Base-by-base conservation (phyloP, 2,888 invertebrate genomes). In the Lysandra bellargus region DNA sequence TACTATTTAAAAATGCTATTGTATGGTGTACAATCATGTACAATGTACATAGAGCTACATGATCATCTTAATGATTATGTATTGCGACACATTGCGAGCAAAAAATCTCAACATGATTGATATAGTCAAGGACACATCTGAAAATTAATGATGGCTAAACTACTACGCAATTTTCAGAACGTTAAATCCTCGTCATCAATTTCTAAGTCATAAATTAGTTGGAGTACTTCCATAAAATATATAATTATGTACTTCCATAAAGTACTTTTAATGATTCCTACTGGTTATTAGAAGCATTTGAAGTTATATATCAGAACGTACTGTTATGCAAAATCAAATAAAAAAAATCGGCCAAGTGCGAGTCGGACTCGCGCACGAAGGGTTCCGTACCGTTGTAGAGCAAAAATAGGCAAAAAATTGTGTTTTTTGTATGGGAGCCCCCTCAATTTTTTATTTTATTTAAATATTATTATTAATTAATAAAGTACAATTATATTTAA, bases 111-210 rank as follows among this genome's bases (percentile, higher is more conserved):
- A 33, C 17, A 69, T 37, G 69, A 69, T 69, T 69, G 33, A 69
- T 33, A 69, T 33, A 69, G 69, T 69, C 33, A 69, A 69, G 69
- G 69, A 33, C 69, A 37, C 33, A 30, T 14, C 69, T 69, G 69
- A 69, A 69, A 69, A 37, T 69, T 69, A 69, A 69, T 37, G 33
- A 69, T 33, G 12, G 69, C 17, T 14, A 30, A 14, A 7, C 33
- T 69, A 69, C 37, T 69, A 37, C 69, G 69, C 69, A 33, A 69
- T 69, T 69, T 69, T 69, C 69, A 69, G 69, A 33, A 69, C 69
- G 14, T 69, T 33, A 69, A 69, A 14, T 14, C 30, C 33, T 4
- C 64, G 17, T 37, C 69, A 37, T 69, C 69, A 69, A 17, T 37
- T 33, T 37, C 69, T 17, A 33, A 69, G 69, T 69, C 69, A 69